These are phyloP conservation scores for Papilio protenor DNA, from an alignment of 2,888 invertebrate genomes.

Conservation along the genomic window DNA sequence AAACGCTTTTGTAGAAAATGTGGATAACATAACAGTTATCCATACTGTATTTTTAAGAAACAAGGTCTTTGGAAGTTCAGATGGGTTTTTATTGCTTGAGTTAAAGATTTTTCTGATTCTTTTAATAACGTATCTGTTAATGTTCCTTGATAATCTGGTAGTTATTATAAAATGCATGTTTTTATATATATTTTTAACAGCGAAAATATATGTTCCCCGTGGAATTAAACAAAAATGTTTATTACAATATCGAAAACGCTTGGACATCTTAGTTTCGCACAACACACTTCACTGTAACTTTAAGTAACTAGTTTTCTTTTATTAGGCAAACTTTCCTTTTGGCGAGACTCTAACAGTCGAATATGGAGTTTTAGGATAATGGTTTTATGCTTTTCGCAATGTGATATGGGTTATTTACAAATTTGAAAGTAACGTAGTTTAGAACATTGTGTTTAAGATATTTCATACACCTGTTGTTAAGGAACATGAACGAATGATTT, in stretches of 20 bases:
- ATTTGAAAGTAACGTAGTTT: background rate
- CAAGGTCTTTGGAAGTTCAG: no score
- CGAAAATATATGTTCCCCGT: background rate
- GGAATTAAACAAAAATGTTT: background rate
- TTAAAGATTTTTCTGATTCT: background rate
- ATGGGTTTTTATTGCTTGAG: background rate
- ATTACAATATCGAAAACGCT: background rate
- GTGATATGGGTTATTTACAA: slow-evolving; percentile 2
- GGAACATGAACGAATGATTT: background rate
- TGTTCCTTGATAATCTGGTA: background rate
- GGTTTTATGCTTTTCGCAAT: background rate
- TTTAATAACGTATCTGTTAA: background rate
- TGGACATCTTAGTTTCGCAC: background rate
- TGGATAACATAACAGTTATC: no score
- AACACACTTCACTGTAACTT: slow-evolving; percentile 1
- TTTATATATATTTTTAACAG: background rate
- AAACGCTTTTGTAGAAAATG: background rate
- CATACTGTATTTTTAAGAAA: no score
- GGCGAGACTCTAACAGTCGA: slow-evolving; percentile 15
- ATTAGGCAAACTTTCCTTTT: slow-evolving; percentile 15
- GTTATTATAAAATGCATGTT: background rate
- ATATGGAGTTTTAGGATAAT: slow-evolving; percentile 26
- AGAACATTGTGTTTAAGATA: background rate
- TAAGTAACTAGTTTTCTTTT: slow-evolving; percentile 26
- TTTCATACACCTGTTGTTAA: background rate